Conservation (phyloP, 2,888 invertebrate species). For the Callinectes sapidus region DNA sequence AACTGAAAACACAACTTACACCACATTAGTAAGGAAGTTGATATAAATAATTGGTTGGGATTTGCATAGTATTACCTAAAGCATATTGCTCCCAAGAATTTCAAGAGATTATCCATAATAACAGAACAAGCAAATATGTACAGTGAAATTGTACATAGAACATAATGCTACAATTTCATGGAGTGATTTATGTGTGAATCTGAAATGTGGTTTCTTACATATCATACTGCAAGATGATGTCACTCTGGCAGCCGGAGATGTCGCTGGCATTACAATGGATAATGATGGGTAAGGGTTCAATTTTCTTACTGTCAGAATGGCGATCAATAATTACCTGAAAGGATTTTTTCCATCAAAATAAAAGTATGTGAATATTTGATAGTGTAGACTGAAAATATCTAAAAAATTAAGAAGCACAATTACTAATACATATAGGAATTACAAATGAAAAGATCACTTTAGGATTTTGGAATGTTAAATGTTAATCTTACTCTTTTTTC, state of each 20-base stretch:
- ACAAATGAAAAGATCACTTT: no score
- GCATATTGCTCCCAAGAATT: no score
- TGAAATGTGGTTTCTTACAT: slow-evolving; percentile 2
- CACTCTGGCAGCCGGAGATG: neutral
- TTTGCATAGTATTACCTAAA: no score
- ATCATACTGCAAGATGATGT: neutral
- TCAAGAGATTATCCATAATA: no score
- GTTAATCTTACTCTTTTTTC: slow-evolving; percentile 27
- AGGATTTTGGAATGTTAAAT: neutral
- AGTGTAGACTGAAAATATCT: neutral
- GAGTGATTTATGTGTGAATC: neutral
- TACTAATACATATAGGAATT: no score
- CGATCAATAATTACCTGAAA: neutral
- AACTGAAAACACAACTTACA: no score
- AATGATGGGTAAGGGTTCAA: neutral
- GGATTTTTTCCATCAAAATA: neutral
- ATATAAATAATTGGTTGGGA: no score
- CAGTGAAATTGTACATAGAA: neutral
- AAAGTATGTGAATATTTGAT: no score
- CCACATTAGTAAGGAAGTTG: no score
- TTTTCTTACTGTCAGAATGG: neutral
- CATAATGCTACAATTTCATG: neutral
- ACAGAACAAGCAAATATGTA: no score
- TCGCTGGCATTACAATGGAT: neutral
- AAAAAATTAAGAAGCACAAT: no score